phyloP scores from a whole-genome alignment of 2,888 invertebrate genomes.

The Schizaphis graminum region DNA sequence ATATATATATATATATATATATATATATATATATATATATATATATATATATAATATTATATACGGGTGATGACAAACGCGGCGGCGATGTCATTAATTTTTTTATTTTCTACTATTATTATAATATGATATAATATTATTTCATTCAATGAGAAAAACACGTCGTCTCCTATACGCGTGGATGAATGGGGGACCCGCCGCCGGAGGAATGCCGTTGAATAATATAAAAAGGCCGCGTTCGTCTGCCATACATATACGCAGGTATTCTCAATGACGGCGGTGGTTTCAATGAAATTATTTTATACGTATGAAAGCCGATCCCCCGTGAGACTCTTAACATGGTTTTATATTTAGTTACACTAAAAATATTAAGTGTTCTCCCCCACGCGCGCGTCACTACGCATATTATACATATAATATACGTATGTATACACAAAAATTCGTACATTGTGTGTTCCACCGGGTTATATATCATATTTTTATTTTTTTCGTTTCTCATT shows the following conservation, averaged over 20 bases:
- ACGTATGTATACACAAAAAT: conserved; percentile 24
- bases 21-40: too few relatives aligned
- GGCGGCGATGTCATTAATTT: conserved; percentile 56
- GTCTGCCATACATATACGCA: not conserved
- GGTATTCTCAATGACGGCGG: not conserved
- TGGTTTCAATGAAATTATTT: conserved; percentile 35
- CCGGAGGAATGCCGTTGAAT: conserved; percentile 41
- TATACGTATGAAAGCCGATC: conserved; percentile 45
- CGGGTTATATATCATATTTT: conserved; percentile 40
- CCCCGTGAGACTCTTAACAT: conserved; percentile 43
- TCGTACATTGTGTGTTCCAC: conserved; percentile 31
- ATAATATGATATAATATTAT: conserved; percentile 33
- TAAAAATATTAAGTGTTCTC: conserved; percentile 56
- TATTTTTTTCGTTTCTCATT: not conserved
- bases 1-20: too few relatives aligned
- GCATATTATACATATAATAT: not conserved
- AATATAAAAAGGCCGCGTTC: conserved; percentile 28
- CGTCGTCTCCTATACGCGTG: not conserved
- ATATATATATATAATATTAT: not conserved
- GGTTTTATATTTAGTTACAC: conserved; percentile 63
- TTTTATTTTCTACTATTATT: conserved; percentile 27
- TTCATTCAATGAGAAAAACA: conserved; percentile 39
- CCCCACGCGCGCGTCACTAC: conserved; percentile 30
- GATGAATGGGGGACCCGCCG: conserved; percentile 30
- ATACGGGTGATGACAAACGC: conserved; percentile 55